Evolutionary conservation across 2,797 vertebrate species (phyloP).

Genomic region (Austrolebias charrua): DNA sequence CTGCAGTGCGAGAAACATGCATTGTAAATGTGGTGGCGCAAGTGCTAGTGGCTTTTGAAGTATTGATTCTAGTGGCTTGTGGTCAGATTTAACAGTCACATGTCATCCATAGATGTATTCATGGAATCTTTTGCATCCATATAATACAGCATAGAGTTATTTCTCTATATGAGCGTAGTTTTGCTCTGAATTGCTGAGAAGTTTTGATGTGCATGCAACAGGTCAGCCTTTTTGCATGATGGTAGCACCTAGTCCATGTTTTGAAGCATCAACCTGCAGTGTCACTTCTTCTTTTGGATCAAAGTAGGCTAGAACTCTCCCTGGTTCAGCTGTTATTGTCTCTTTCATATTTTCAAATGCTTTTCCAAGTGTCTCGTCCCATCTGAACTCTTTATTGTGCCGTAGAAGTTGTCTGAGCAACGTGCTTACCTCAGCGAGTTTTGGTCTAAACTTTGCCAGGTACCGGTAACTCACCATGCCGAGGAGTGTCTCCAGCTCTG

Average conservation of each 20-base stretch:
- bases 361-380: neutral
- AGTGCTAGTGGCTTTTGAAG: neutral
- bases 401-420: neutral
- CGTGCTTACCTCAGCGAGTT: neutral
- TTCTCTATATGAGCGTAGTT: neutral
- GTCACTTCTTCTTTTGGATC: neutral
- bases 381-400: neutral
- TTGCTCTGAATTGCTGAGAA: neutral
- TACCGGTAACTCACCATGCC: neutral
- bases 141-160: neutral
- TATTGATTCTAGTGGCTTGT: neutral
- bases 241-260: neutral
- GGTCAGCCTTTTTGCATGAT: neutral
- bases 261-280: neutral
- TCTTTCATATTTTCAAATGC: neutral
- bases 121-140: neutral
- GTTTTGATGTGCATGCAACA: slow-evolving; percentile 1
- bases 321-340: neutral
- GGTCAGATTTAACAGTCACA: neutral
- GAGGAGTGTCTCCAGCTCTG: too few species aligned
- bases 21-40: neutral
- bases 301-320: neutral
- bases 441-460: neutral
- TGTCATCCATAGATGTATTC: neutral
- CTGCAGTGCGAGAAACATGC: neutral